Percentiles rank a stretch among this genome's conserved stretches.
Evolutionary conservation across 2,888 invertebrate species (phyloP).

Genomic region (Stenodera caucasica): DNA sequence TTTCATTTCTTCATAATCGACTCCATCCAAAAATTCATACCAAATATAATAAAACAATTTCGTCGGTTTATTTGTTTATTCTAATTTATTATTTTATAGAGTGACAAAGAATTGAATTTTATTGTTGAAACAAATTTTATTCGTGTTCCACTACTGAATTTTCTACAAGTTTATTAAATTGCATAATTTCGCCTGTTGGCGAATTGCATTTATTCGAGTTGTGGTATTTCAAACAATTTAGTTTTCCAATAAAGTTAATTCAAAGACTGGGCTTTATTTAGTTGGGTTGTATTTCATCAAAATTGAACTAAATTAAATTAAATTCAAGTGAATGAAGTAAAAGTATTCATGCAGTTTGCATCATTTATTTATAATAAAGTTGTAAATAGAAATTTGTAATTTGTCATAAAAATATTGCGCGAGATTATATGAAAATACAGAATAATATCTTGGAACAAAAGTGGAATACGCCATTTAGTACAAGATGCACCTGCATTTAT

Average conservation of each 20-base stretch:
- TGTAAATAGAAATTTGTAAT: neutral
- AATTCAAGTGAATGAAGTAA: neutral
- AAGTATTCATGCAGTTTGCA: neutral
- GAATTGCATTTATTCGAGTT: neutral
- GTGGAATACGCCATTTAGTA: neutral
- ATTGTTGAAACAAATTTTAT: too few species aligned
- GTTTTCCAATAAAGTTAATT: constrained; percentile 6
- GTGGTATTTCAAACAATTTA: neutral
- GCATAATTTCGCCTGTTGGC: neutral
- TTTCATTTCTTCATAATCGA: too few species aligned
- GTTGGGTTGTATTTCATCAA: too few species aligned
- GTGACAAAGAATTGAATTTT: too few species aligned
- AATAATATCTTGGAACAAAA: neutral
- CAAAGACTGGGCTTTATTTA: constrained; percentile 1
- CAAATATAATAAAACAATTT: too few species aligned
- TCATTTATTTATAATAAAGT: neutral
- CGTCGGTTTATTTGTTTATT: too few species aligned
- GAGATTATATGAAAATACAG: neutral
- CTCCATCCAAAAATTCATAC: too few species aligned
- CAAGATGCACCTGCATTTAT: neutral
- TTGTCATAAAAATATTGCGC: neutral
- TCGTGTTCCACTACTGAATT: neutral
- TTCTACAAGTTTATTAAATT: neutral
- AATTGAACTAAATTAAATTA: constrained; percentile 1
- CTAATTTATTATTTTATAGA: too few species aligned